phyloP scores from a whole-genome alignment of 2,113 vertebrate species.

The Stomatorhinus ivindoensis region DNA sequence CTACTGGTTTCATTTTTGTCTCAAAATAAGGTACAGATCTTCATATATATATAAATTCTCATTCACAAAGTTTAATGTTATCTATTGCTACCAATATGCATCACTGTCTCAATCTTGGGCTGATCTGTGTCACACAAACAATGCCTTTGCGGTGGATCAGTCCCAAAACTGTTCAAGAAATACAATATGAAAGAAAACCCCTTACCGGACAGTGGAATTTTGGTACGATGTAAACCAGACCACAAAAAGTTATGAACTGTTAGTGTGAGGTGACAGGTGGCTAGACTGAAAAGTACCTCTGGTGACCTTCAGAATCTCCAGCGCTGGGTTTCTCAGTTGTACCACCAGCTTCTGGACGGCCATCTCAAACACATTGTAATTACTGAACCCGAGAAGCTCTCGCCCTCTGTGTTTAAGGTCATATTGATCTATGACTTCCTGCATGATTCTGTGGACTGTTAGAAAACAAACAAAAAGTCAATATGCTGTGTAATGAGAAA shows the following conservation, averaged over 20 bases:
- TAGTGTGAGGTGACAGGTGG: not conserved
- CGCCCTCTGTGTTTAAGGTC: constrained; percentile 22
- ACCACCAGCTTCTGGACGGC: constrained; percentile 28
- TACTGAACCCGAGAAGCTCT: constrained; percentile 25
- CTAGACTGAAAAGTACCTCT: constrained; percentile 16
- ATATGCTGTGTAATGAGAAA: not conserved
- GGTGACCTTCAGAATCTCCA: constrained; percentile 1
- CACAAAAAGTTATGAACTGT: not conserved
- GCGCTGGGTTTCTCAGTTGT: constrained; percentile 16
- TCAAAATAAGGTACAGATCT: too few relatives aligned
- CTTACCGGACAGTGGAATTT: not conserved
- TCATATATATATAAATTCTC: too few relatives aligned
- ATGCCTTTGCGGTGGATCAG: too few relatives aligned
- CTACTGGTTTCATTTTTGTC: too few relatives aligned
- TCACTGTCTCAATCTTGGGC: too few relatives aligned
- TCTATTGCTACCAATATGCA: too few relatives aligned
- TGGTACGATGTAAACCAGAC: not conserved
- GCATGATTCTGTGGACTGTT: constrained; percentile 6
- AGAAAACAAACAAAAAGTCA: not conserved
- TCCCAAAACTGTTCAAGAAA: not conserved
- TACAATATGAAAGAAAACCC: not conserved
- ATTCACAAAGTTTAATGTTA: too few relatives aligned
- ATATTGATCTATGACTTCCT: constrained; percentile 14
- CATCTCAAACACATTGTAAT: constrained; percentile 31
- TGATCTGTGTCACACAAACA: too few relatives aligned